Evolutionary conservation across 2,797 vertebrate genomes (phyloP), one percentile per base, ranked within the genome.

Genomic region (Nothura maculosa): DNA sequence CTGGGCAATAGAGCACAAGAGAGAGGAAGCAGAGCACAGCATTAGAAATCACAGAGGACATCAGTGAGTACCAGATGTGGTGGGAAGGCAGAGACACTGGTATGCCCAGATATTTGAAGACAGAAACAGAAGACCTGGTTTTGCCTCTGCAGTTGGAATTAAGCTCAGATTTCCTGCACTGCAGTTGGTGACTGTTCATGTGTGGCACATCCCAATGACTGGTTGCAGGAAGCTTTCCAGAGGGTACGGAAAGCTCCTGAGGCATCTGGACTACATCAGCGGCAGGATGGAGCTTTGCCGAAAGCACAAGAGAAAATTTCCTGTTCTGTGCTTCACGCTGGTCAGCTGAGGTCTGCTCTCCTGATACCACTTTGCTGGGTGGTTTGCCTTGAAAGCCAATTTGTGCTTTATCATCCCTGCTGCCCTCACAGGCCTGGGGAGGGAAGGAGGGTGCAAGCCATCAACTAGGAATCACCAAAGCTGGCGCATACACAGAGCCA

Each of bases 191-290:
- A 40, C n/a, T 85, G 45, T 13, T 77, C 0, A 0, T 69, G n/a
- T 5, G 10, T n/a, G 47, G 50, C 47, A 68, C 48, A 24, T n/a
- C 34, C 19, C 54, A 32, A 75, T 85, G 60, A 40, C 12, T 85
- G 47, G 2, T 6, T 58, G 45, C 72, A 40, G 36, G 61, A 89
- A 80, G 16, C 27, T 78, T 72, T 83, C 34, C 73, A 87, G 75
- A 83, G 50, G 48, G 38, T 50, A 52, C 48, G 45, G 81, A 93
- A 61, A 57, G 6, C 42, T 85, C 75, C 16, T 61, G 73, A 73
- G 58, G 12, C 82, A 43, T 94, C 92, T 93, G 87, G 82, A 78
- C 52, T 75, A 4, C 50, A 32, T 85, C 69, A 81, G 76, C 25
- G 55, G 8, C 25, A 68, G 30, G 38, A 73, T 21, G 24, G 27